Percentiles rank a stretch among this genome's conserved stretches.
Conservation (phyloP, 2,113 vertebrate species). For the Bujurquina vittata region DNA sequence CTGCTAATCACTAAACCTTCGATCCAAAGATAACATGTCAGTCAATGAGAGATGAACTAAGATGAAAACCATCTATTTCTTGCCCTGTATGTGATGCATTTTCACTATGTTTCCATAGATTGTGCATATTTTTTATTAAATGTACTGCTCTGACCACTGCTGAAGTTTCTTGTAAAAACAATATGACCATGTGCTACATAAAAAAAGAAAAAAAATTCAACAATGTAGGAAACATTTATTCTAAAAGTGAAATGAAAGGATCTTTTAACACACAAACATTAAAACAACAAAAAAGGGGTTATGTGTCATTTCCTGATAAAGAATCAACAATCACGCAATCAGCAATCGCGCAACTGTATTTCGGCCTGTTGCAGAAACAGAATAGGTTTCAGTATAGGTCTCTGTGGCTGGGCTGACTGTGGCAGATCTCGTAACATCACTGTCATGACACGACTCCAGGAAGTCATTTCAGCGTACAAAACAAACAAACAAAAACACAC, state of each 20-base stretch:
- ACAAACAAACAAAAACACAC: background rate
- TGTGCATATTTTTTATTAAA: background rate
- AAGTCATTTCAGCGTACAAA: background rate
- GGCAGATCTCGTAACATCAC: slow-evolving; percentile 4
- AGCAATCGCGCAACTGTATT: background rate
- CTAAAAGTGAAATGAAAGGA: background rate
- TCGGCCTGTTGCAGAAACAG: background rate
- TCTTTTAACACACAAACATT: background rate
- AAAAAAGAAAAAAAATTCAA: background rate
- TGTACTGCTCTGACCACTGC: background rate
- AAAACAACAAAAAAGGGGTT: background rate
- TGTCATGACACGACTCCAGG: background rate
- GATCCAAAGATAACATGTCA: background rate
- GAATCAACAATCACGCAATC: background rate
- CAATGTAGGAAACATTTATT: background rate
- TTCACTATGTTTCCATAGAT: background rate
- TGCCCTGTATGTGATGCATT: background rate
- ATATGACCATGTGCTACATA: background rate
- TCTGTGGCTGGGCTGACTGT: slow-evolving; percentile 2
- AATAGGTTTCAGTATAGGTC: background rate
- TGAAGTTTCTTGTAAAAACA: background rate
- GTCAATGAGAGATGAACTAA: background rate
- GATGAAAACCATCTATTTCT: background rate
- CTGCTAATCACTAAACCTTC: background rate
- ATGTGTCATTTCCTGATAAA: background rate